These are phyloP conservation scores for Polypterus senegalus DNA, from an alignment of 2,113 vertebrate species.

Conservation along the genomic window DNA sequence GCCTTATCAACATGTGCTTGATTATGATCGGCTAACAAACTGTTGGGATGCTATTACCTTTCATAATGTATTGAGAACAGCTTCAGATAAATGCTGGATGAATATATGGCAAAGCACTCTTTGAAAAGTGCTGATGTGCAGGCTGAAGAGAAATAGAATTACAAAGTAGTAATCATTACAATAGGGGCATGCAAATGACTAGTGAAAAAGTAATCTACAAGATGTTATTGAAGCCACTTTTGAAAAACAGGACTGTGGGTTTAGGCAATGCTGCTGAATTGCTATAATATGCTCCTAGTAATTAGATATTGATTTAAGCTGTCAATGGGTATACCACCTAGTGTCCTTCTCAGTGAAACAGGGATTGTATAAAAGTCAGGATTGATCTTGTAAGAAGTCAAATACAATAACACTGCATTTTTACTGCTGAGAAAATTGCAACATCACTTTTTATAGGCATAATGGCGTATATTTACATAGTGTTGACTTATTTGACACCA, in stretches of 20 bases:
- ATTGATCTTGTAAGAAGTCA: constrained; percentile 39
- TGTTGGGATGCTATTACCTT: constrained; percentile 26
- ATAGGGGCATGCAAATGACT: constrained; percentile 43
- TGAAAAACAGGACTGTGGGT: constrained; percentile 31
- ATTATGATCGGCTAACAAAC: constrained; percentile 20
- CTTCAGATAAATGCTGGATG: constrained; percentile 36
- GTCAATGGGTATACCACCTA: constrained; percentile 48
- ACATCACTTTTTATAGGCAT: no score
- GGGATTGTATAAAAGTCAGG: constrained; percentile 39
- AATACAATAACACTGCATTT: constrained; percentile 33
- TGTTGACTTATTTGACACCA: no score
- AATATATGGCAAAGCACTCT: constrained; percentile 31
- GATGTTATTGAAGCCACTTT: constrained; percentile 35
- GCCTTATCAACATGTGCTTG: no score
- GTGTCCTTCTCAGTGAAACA: constrained; percentile 31
- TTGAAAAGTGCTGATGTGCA: constrained; percentile 34
- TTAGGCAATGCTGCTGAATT: constrained; percentile 26
- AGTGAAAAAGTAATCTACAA: constrained; percentile 46
- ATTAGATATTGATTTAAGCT: constrained; percentile 73
- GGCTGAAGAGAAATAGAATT: constrained; percentile 33
- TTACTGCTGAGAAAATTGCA: constrained; percentile 3
- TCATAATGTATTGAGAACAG: constrained; percentile 35
- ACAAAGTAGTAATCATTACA: constrained; percentile 31
- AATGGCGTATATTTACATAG: no score
- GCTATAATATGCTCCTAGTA: constrained; percentile 48